Conservation (phyloP, 2,797 vertebrate genomes). For the Phoeniculus purpureus region DNA sequence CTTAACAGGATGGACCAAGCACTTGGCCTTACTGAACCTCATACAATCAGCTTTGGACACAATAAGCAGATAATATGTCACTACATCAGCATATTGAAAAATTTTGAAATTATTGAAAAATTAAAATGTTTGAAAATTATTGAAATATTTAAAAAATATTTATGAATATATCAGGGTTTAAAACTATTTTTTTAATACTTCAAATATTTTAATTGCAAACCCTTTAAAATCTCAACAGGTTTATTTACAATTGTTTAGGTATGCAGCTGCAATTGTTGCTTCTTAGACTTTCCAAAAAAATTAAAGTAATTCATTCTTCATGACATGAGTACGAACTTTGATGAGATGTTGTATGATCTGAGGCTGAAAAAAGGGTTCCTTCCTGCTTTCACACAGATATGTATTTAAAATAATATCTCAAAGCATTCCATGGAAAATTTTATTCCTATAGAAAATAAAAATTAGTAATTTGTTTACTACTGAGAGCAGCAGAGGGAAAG, state of each 20-base stretch:
- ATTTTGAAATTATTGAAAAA: no score
- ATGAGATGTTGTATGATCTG: not conserved
- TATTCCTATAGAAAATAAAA: not conserved
- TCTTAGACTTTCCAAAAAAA: not conserved
- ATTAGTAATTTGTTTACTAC: not conserved
- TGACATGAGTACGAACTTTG: not conserved
- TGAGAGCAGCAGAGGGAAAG: fast-evolving
- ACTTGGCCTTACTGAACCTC: no score
- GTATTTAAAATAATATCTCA: not conserved
- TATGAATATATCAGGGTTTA: no score
- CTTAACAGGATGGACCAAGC: not conserved
- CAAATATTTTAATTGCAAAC: not conserved
- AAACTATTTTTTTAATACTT: no score
- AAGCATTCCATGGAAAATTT: not conserved
- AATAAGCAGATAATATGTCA: no score
- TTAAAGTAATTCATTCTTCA: not conserved
- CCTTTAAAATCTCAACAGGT: not conserved
- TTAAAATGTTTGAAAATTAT: no score
- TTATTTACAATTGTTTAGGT: not conserved
- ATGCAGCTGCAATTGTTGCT: not conserved
- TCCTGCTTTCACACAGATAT: not conserved
- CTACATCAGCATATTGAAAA: no score
- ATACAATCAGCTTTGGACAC: no score
- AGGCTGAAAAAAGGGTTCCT: not conserved
- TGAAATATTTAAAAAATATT: no score